Evolutionary conservation across 1,140 invertebrate genomes (phyloP), one percentile per base, ranked within the genome.

Genomic region (Drosophila suzukii): DNA sequence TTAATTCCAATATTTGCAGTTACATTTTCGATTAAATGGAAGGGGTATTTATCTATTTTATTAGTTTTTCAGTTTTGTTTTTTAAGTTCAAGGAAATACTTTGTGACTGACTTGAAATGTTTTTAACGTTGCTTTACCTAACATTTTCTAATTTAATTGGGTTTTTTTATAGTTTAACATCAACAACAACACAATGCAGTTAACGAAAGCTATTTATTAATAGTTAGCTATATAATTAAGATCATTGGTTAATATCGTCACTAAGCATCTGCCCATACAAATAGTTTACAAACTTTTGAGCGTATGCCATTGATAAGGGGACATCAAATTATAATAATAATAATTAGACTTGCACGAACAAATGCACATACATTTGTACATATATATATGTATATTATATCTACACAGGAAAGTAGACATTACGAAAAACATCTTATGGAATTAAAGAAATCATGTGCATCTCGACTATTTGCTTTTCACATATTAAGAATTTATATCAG

Each of bases 151-250:
- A 65, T 67, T 65, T 63, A 20, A 67, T 67, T 50, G 63, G 36
- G 43, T 49, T 32, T 44, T 50, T 32, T 44, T 63, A 65, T 65
- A 65, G 55, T 65, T 60, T 62, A 62, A 53, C 58, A 66, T 66
- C 41, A 67, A 67, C 71, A 75, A 76, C 74, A 75, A 66, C 63
- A 76, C 57, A 56, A 71, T 56, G 61, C 39, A 58, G 34, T 65
- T 65, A 60, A 65, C 57, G 54, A 72, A 73, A 71, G 66, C 66
- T 43, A 58, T 65, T 59, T 65, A 62, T 65, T 60, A 34, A 59
- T 65, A 63, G 36, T 63, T 59, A 59, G 32, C 39, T 63, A 34
- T 63, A 63, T 63, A 63, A 59, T 59, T 60, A 65, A 46, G 61
- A 65, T 39, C 44, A 49, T 67, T 50, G 49, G 46, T 65, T 65